These are phyloP conservation scores for Fringilla coelebs DNA, from an alignment of 2,797 vertebrate genomes.

Conservation along the genomic window DNA sequence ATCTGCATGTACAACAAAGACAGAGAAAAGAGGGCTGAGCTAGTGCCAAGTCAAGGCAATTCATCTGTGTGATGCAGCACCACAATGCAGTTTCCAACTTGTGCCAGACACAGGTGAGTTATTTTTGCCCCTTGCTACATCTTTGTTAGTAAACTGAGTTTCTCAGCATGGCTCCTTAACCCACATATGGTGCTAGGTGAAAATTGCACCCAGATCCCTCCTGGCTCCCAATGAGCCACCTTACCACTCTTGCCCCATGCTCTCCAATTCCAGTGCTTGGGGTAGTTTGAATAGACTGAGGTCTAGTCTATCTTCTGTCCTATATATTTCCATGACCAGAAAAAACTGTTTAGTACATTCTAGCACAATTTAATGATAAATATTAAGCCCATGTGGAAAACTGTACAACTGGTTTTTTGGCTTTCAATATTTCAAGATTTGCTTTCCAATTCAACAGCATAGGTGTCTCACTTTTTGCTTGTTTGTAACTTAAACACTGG, in stretches of 20 bases:
- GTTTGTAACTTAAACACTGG: background rate
- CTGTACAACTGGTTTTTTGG: background rate
- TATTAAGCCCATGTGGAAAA: background rate
- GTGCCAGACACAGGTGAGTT: background rate
- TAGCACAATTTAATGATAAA: background rate
- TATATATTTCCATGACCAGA: background rate
- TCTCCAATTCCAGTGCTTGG: background rate
- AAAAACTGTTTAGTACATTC: background rate
- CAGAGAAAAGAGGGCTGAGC: background rate
- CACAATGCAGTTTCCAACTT: background rate
- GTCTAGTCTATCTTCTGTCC: background rate
- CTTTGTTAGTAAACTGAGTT: background rate
- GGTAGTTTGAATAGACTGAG: background rate
- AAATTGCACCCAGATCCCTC: background rate
- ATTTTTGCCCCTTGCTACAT: background rate
- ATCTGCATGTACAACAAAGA: background rate
- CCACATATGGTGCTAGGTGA: background rate
- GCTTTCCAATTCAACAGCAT: background rate
- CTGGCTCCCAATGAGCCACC: background rate
- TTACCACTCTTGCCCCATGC: background rate
- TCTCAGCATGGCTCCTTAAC: background rate
- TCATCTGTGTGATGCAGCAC: background rate
- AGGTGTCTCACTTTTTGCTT: background rate
- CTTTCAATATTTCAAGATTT: background rate
- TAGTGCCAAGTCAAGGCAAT: background rate